A percentile compares a stretch with the other conserved stretches of the same genome.
Evolutionary conservation across 2,888 invertebrate species (phyloP).

Genomic region (Agrilus cyanescens): DNA sequence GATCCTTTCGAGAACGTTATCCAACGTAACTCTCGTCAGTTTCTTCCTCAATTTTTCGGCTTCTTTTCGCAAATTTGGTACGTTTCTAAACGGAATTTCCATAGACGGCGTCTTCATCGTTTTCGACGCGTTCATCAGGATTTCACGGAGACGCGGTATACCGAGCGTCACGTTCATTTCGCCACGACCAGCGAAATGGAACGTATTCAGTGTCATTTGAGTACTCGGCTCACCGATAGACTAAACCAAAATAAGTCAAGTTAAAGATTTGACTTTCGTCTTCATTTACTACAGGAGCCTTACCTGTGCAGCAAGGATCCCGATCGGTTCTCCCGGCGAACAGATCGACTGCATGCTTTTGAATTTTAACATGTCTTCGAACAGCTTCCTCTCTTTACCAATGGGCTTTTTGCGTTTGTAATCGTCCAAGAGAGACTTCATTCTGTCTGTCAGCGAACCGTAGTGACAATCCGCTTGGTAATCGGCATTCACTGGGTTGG

Average conservation of each 20-base stretch:
- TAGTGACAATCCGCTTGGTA: slow-evolving; percentile 65
- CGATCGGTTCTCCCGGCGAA: slow-evolving; percentile 92
- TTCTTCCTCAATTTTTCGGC: slow-evolving; percentile 60
- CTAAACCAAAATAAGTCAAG: slow-evolving; percentile 20
- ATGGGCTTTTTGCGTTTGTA: slow-evolving; percentile 34
- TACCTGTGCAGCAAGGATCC: slow-evolving; percentile 83
- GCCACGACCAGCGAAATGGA: slow-evolving; percentile 98
- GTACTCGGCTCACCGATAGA: slow-evolving; percentile 99
- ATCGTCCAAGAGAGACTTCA: slow-evolving; percentile 54
- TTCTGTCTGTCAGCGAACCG: slow-evolving; percentile 73
- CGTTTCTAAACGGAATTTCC: slow-evolving; percentile 71
- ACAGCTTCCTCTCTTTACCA: slow-evolving; percentile 27
- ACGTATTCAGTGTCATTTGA: slow-evolving; percentile 99
- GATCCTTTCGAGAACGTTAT: slow-evolving; percentile 66
- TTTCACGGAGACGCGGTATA: slow-evolving; percentile 93
- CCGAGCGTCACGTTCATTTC: slow-evolving; percentile 99
- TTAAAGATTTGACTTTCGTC: too few relatives aligned
- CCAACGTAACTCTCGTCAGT: slow-evolving; percentile 66
- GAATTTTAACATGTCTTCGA: slow-evolving; percentile 59
- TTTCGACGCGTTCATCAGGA: slow-evolving; percentile 90
- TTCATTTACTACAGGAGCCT: not conserved
- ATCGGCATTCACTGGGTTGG: slow-evolving; percentile 62
- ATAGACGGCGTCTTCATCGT: slow-evolving; percentile 92
- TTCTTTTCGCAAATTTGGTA: slow-evolving; percentile 37
- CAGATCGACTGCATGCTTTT: slow-evolving; percentile 69